Conservation (phyloP, 1,140 invertebrate genomes). For the Pseudomyrmex cubaensis region DNA sequence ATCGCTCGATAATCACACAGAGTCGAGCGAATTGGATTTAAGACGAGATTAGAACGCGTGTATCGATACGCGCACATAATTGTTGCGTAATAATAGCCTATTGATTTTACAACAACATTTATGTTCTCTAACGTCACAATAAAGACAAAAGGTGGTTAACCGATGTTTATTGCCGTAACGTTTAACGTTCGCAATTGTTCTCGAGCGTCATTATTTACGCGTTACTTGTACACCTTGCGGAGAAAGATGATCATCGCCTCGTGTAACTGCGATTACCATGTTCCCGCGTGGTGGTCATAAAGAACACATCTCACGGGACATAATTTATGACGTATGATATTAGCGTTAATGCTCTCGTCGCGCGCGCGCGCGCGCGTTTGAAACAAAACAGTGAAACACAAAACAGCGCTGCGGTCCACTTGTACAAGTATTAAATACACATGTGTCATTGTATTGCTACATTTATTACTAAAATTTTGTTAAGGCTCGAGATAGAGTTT, state of each 20-base stretch:
- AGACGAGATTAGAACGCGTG: not conserved
- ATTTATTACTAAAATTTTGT: too few relatives aligned
- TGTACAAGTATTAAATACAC: slow-evolving; percentile 17
- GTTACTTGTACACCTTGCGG: slow-evolving; percentile 37
- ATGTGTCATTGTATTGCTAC: not conserved
- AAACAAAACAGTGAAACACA: too few relatives aligned
- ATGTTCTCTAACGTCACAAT: not conserved
- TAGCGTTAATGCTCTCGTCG: slow-evolving; percentile 31
- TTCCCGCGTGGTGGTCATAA: slow-evolving; percentile 33
- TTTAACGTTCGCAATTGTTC: slow-evolving; percentile 54
- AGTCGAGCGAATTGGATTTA: slow-evolving; percentile 35
- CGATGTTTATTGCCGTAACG: slow-evolving; percentile 24
- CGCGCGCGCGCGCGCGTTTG: slow-evolving; percentile 2
- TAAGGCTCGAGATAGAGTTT: too few relatives aligned
- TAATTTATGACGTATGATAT: slow-evolving; percentile 38
- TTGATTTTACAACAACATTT: slow-evolving; percentile 3
- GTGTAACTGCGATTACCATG: slow-evolving; percentile 36
- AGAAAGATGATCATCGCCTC: slow-evolving; percentile 39
- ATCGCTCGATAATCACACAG: slow-evolving; percentile 39
- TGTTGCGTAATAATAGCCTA: not conserved
- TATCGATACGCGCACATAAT: not conserved
- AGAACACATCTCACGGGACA: slow-evolving; percentile 45
- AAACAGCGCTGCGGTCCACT: slow-evolving; percentile 4
- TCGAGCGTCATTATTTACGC: slow-evolving; percentile 41
- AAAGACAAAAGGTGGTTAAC: not conserved